A percentile compares a stretch with the other conserved stretches of the same genome.
Evolutionary conservation across 1,140 invertebrate genomes (phyloP).

Genomic region (Drosophila triauraria): DNA sequence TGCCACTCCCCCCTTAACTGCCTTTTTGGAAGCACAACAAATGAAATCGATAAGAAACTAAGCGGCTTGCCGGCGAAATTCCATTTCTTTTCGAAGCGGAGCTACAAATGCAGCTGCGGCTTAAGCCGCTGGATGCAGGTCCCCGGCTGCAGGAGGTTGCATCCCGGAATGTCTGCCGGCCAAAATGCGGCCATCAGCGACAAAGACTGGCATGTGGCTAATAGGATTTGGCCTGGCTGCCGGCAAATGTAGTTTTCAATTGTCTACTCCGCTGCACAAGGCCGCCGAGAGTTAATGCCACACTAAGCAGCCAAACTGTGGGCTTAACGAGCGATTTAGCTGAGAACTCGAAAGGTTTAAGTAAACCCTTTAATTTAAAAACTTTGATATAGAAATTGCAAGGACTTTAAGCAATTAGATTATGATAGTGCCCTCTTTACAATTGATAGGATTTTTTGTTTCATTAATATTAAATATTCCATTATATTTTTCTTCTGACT

Average conservation of each 20-base stretch:
- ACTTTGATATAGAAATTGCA: background rate
- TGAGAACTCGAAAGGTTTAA: background rate
- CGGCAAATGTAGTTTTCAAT: constrained; percentile 54
- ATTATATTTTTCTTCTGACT: no score
- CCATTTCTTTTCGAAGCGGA: constrained; percentile 42
- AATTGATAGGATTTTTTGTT: no score
- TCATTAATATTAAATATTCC: no score
- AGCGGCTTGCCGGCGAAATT: constrained; percentile 71
- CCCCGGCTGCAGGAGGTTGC: constrained; percentile 38
- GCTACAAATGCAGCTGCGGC: constrained; percentile 38
- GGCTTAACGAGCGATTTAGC: constrained; percentile 9
- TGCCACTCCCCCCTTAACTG: constrained; percentile 14
- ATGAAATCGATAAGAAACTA: constrained; percentile 62
- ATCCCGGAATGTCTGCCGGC: constrained; percentile 49
- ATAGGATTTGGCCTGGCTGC: constrained; percentile 68
- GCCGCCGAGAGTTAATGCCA: constrained; percentile 58
- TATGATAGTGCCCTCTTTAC: no score
- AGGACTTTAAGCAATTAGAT: accelerated
- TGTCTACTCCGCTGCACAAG: constrained; percentile 71
- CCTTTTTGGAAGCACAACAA: constrained; percentile 29
- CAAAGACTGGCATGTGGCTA: constrained; percentile 73
- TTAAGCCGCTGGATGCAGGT: constrained; percentile 39
- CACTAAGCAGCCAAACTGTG: constrained; percentile 30
- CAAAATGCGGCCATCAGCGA: constrained; percentile 51
- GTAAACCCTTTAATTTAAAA: background rate